Conservation (phyloP, 2,888 invertebrate genomes). For the Caenorhabditis imperialis region DNA sequence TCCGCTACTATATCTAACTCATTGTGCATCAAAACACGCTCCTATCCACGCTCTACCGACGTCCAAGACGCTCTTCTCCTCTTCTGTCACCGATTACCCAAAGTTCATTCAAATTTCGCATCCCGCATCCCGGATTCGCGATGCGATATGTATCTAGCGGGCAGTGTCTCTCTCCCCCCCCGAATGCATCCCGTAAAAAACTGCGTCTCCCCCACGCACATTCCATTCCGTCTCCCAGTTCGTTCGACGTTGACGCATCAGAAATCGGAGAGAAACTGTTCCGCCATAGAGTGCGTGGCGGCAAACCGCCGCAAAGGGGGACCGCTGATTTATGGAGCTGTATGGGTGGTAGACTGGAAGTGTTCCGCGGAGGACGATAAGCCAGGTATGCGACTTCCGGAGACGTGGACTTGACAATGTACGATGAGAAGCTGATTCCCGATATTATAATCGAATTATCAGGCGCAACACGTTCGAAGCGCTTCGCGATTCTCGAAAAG, state of each 20-base stretch:
- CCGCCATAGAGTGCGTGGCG: too few relatives aligned
- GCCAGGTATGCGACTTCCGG: not conserved
- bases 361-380: not conserved
- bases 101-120: slow-evolving; percentile 1
- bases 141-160: not conserved
- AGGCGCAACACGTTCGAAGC: slow-evolving; percentile 5
- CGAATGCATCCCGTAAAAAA: slow-evolving; percentile 37
- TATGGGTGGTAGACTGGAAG: slow-evolving; percentile 12
- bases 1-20: too few relatives aligned
- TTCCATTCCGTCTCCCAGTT: slow-evolving; percentile 14
- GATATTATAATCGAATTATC: slow-evolving; percentile 48
- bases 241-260: slow-evolving; percentile 25
- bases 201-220: slow-evolving; percentile 22
- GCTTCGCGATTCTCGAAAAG: slow-evolving; percentile 2
- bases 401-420: too few relatives aligned
- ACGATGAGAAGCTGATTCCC: slow-evolving; percentile 4
- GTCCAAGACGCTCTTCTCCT: too few relatives aligned
- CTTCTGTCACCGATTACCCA: slow-evolving; percentile 1
- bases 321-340: slow-evolving; percentile 34
- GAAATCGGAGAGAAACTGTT: slow-evolving; percentile 30
- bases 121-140: not conserved
- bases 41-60: too few relatives aligned
- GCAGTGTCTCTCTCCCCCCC: slow-evolving; percentile 1
- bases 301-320: slow-evolving; percentile 9
- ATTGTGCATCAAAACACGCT: too few relatives aligned